Percentiles rank a stretch among this genome's conserved stretches.
Conservation (phyloP, 2,797 vertebrate species). For the Falco novaeseelandiae region DNA sequence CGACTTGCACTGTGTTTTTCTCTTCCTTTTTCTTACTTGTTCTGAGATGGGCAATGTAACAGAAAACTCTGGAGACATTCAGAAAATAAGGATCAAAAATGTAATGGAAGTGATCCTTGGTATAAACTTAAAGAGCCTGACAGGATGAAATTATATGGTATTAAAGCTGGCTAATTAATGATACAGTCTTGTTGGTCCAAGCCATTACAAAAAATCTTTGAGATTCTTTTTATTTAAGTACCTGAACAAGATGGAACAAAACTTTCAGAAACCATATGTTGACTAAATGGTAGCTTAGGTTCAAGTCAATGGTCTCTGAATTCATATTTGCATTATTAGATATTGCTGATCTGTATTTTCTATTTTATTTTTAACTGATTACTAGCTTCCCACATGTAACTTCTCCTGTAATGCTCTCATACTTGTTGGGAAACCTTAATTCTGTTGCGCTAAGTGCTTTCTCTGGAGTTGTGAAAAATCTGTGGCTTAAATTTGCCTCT, state of each 20-base stretch:
- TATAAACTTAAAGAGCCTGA: neutral
- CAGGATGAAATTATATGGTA: neutral
- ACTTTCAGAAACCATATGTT: neutral
- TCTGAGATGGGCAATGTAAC: neutral
- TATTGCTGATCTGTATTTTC: neutral
- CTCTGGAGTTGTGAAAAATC: neutral
- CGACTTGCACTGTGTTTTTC: neutral
- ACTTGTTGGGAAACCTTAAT: neutral
- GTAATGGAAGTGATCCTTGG: neutral
- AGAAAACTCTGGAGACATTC: neutral
- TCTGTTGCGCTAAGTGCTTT: neutral
- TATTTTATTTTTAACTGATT: neutral
- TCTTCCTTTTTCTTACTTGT: neutral
- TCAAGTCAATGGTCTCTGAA: neutral
- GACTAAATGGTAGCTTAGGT: neutral
- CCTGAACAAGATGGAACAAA: neutral
- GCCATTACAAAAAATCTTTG: neutral
- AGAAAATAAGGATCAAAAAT: neutral
- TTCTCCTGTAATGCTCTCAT: neutral
- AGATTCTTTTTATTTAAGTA: neutral
- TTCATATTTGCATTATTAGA: neutral
- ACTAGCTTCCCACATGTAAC: neutral
- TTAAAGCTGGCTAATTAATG: neutral
- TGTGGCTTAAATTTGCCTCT: neutral
- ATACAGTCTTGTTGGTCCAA: neutral